phyloP scores from a whole-genome alignment of 2,888 invertebrate genomes.

The Mythimna albipuncta region DNA sequence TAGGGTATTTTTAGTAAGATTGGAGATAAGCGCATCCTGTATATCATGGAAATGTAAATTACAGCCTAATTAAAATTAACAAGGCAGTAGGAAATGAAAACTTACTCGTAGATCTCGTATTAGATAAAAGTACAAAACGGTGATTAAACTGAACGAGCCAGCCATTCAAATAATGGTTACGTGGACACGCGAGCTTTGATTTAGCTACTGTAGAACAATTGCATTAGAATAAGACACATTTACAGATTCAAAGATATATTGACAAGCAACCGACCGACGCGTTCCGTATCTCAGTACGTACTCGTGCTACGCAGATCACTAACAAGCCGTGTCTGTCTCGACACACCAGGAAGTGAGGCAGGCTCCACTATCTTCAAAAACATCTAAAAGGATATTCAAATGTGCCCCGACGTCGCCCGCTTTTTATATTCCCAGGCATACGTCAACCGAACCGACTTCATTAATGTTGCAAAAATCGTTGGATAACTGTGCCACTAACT shows the following conservation, averaged over 20 bases:
- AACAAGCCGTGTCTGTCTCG: conserved; percentile 20
- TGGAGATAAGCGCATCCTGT: conserved; percentile 12
- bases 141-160: background rate
- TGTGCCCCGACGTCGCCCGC: background rate
- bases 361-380: conserved; percentile 32
- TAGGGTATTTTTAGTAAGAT: conserved; percentile 28
- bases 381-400: conserved; percentile 52
- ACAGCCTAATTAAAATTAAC: conserved; percentile 4
- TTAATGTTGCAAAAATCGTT: conserved; percentile 50
- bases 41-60: conserved; percentile 17
- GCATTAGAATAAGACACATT: background rate
- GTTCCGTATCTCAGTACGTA: background rate
- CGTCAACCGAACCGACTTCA: conserved; percentile 40
- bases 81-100: background rate
- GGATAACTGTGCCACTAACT: conserved; percentile 62
- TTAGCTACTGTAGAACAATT: background rate
- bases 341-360: conserved; percentile 32
- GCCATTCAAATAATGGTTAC: background rate
- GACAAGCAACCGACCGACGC: background rate
- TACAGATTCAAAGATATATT: too few relatives aligned
- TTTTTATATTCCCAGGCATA: conserved; percentile 52
- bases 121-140: background rate
- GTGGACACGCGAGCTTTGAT: background rate
- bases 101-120: background rate
- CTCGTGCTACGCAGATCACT: conserved; percentile 2